A percentile compares a stretch with the other conserved stretches of the same genome.
These are phyloP conservation scores for Leptobrachium ailaonicum DNA, from an alignment of 2,113 vertebrate genomes.

Conservation along the genomic window DNA sequence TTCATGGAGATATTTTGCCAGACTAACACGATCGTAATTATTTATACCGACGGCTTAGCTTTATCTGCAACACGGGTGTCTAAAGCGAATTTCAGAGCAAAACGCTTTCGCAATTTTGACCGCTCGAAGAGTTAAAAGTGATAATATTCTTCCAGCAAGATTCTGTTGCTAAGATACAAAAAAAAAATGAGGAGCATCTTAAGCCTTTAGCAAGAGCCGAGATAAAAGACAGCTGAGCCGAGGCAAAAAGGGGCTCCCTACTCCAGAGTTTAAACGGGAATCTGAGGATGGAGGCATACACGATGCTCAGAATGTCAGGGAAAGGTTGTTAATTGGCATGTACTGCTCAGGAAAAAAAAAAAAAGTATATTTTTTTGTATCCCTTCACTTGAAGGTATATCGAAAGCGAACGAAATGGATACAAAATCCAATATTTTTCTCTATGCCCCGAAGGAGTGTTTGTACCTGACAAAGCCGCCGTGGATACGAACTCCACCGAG, in stretches of 20 bases:
- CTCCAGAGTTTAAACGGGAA: not conserved
- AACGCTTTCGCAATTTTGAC: not conserved
- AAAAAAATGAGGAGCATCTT: constrained; percentile 34
- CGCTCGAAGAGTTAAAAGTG: not conserved
- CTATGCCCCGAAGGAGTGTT: constrained; percentile 5
- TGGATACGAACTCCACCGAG: not conserved
- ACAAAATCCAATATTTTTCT: not conserved
- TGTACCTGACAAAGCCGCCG: constrained; percentile 14
- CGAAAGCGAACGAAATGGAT: not conserved
- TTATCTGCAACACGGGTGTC: not conserved
- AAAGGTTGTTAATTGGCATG: constrained; percentile 22
- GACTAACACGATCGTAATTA: not conserved
- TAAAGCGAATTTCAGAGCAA: not conserved
- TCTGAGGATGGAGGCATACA: not conserved
- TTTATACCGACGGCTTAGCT: not conserved
- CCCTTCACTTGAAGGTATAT: not conserved
- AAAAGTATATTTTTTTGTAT: not conserved
- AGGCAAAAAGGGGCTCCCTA: constrained; percentile 20
- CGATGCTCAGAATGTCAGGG: not conserved
- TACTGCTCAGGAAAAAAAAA: not conserved
- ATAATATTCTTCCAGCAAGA: constrained; percentile 4
- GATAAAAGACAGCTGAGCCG: constrained; percentile 23
- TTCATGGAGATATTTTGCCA: not conserved
- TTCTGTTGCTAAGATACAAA: constrained; percentile 42
- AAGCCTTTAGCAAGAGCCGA: constrained; percentile 35